Percentiles rank a stretch among this genome's conserved stretches.
These are phyloP conservation scores for Caenorhabditis becei DNA, from an alignment of 2,888 invertebrate species.

Conservation along the genomic window DNA sequence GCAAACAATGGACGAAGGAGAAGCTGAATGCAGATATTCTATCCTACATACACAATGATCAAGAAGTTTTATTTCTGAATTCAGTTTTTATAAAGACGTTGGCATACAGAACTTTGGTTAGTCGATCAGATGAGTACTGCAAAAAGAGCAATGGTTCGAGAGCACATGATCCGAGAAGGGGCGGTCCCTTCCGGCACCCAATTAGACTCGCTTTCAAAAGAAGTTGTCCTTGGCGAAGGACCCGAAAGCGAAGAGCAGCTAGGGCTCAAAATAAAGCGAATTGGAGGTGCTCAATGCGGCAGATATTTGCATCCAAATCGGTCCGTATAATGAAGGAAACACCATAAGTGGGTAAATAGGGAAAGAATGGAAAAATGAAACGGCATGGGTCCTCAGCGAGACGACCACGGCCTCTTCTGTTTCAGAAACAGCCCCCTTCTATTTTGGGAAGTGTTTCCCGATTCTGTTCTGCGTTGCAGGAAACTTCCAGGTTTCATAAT, in stretches of 20 bases:
- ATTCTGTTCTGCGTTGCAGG: constrained; percentile 49
- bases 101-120: too few relatives aligned
- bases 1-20: constrained; percentile 13
- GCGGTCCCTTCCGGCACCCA: constrained; percentile 47
- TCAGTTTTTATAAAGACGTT: too few relatives aligned
- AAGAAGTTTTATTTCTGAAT: too few relatives aligned
- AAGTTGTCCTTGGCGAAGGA: constrained; percentile 5
- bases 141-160: not conserved
- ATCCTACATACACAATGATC: too few relatives aligned
- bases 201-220: constrained; percentile 38
- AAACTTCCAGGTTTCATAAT: too few relatives aligned
- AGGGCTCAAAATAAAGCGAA: constrained; percentile 10
- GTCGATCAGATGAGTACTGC: too few relatives aligned
- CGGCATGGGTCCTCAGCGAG: not conserved
- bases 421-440: not conserved
- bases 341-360: constrained; percentile 39
- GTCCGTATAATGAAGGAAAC: constrained; percentile 35
- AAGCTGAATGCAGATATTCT: too few relatives aligned
- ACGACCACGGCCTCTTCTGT: not conserved
- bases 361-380: constrained; percentile 22
- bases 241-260: not conserved
- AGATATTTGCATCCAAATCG: constrained; percentile 53
- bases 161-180: constrained; percentile 35
- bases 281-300: constrained; percentile 31
- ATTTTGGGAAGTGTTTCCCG: too few relatives aligned